Conservation (phyloP, 1,140 invertebrate genomes). For the Zaprionus gabonicus region DNA sequence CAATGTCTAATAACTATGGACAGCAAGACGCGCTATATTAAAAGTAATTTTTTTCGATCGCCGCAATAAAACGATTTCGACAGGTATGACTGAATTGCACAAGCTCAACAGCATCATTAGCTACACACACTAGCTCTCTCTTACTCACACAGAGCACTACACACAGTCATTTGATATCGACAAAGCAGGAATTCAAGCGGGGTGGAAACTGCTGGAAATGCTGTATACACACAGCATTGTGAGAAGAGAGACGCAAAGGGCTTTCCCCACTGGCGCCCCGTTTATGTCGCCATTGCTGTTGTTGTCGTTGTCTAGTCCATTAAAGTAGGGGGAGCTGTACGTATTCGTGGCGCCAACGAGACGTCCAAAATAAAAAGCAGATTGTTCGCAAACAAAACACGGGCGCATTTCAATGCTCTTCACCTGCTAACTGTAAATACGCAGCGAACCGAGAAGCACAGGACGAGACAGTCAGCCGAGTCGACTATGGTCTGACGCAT, state of each 20-base stretch:
- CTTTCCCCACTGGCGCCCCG: conserved; percentile 53
- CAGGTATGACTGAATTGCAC: conserved; percentile 49
- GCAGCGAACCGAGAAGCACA: conserved; percentile 41
- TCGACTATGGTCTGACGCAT: conserved; percentile 51
- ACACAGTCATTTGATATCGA: conserved; percentile 3
- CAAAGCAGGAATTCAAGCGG: background rate
- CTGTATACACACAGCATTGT: conserved; percentile 1
- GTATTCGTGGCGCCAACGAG: conserved; percentile 69
- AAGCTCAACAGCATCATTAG: conserved; percentile 64
- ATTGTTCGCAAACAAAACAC: conserved; percentile 79
- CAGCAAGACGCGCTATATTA: conserved; percentile 16
- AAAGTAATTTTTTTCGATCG: conserved; percentile 33
- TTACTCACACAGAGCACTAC: conserved; percentile 13
- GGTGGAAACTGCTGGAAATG: conserved; percentile 18
- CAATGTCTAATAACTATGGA: background rate
- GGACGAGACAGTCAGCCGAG: conserved; percentile 30
- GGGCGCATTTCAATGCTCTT: conserved; percentile 77
- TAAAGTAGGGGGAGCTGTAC: conserved; percentile 57
- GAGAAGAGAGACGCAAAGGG: conserved; percentile 1
- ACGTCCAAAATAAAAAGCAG: conserved; percentile 80
- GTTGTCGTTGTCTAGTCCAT: conserved; percentile 62
- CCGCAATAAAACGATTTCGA: conserved; percentile 33
- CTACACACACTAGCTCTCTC: background rate
- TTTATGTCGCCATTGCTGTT: conserved; percentile 61
- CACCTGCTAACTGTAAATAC: conserved; percentile 75